Base-by-base conservation (phyloP, 2,797 vertebrate species). In the Pseudochirops corinnae region DNA sequence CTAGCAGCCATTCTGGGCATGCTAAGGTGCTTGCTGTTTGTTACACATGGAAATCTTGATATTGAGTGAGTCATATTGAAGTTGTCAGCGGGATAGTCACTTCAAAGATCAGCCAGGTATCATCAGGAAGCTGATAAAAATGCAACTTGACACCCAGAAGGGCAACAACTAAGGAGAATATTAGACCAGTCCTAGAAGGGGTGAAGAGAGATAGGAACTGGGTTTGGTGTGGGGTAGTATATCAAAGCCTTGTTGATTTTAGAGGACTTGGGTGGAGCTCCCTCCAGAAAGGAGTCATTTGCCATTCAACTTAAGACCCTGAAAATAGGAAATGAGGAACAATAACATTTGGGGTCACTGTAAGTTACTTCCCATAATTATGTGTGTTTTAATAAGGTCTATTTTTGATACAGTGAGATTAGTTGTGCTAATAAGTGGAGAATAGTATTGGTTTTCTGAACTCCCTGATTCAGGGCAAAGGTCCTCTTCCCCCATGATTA, bases 371-470 rank as follows among this genome's bases (percentile, higher is more conserved):
- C 7, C 93, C 3, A 0, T 18, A 90, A 46, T 91, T 96, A 58
- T 60, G 6, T 90, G 91, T 55, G 24, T 90, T 56, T 91, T 33
- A 21, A 90, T 93, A 33, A 82, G 93, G 94, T n/a, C 58, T 96
- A 0, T 16, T 74, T 67, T 39, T 74, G 62, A 74, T 39, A 39
- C 4, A 55, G 7, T 93, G n/a, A 60, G 33, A 67, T 96, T n/a
- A 95, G 39, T 95, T 55, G 56, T 50, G 53, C 46, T 74, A 58
- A 93, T 5, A 62, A 90, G 58, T 60, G 11, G 91, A 55, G 4
- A 39, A 57, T 90, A 5, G 33, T n/a, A n/a, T n/a, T 74, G 14
- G 33, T 39, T 74, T 74, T 53, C n/a, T 92, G 53, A 92, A 92
- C 92, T 94, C 92, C 13, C 94, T 91, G 28, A 62, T 33, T 62